Evolutionary conservation across 2,797 vertebrate genomes (phyloP), one percentile per base, ranked within the genome.

Genomic region (Antrozous pallidus): DNA sequence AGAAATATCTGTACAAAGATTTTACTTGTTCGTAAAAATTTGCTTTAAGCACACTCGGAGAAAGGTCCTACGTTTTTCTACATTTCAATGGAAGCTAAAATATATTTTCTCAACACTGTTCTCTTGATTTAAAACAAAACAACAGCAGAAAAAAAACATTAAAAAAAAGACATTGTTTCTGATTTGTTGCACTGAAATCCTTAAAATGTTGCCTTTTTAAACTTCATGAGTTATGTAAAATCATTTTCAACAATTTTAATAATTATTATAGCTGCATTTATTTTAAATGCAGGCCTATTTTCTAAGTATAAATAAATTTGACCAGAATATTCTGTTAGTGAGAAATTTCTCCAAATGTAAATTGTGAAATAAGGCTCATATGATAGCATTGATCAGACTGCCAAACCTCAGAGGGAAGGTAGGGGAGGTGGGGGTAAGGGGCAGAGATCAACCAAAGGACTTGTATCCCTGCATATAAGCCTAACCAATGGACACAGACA

Each of bases 291-390:
- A 77, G 71, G 33, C 36, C 45, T 80, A 36, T 87, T 91, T 94
- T 89, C 83, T 42, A 84, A 96, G n/a, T 49, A 54, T n/a, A 93
- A 74, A 69, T 84, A 54, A 18, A 91, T 95, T 63, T 90, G 74
- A 94, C 95, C 67, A 93, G 94, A 91, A 93, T 81, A 95, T 85
- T 70, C 88, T 67, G 85, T 95, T 91, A 51, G 20, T 84, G 82
- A 84, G 42, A 92, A 93, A 95, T 82, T 88, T 91, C 56, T 95
- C 71, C 89, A 94, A 67, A 95, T 92, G 92, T 91, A 65, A 95
- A 90, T 86, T 96, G 93, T 95, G 70, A 94, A 97, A 61, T 67
- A 93, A 22, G 56, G 17, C 33, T 95, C 56, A 38, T 89, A 31
- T 61, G 31, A 61, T 31, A 31, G 58, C 58, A 61, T 31, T 1